Evolutionary conservation across 2,888 invertebrate species (phyloP), one percentile per base, ranked within the genome.

Genomic region (Ennomos fuscantarius): DNA sequence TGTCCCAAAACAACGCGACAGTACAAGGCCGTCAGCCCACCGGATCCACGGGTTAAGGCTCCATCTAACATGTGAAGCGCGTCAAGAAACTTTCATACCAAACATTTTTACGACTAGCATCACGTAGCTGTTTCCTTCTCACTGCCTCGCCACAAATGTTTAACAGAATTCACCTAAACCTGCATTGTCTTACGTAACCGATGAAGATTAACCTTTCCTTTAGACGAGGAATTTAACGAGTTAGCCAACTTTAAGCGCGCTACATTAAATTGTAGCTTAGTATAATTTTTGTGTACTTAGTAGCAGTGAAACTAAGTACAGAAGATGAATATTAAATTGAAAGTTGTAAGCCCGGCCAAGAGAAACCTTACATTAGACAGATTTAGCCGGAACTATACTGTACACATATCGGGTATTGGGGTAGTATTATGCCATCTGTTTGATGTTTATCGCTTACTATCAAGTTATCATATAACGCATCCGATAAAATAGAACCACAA

Each of bases 401-500:
- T 85, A 89, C 88, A 88, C 82, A 40, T 81, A 65, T 75, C 76
- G 91, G 91, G 91, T 91, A 92, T 92, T 92, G 91, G 77, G 91
- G 91, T 90, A 89, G 90, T 91, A 90, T 91, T 89, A 80, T 58
- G 78, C 81, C 85, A 74, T 74, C 79, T 75, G 71, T 78, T 78
- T 78, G 84, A 79, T 82, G 75, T 74, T 76, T 67, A 66, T 77
- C 81, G 78, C 83, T 82, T 86, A 86, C 84, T 78, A 82, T 83
- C 87, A 81, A 85, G 78, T 80, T 84, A 87, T 80, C 76, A 73
- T 70, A 77, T 78, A 84, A 85, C 88, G 81, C 87, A 76, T 86
- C 84, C 87, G 79, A 73, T 87, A 89, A 90, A 89, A 91, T 90
- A 91, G 89, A 89, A 91, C 91, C 91, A 84, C 91, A 91, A 92